phyloP scores from a whole-genome alignment of 2,797 vertebrate species.

The Schizothorax lantsangensis region DNA sequence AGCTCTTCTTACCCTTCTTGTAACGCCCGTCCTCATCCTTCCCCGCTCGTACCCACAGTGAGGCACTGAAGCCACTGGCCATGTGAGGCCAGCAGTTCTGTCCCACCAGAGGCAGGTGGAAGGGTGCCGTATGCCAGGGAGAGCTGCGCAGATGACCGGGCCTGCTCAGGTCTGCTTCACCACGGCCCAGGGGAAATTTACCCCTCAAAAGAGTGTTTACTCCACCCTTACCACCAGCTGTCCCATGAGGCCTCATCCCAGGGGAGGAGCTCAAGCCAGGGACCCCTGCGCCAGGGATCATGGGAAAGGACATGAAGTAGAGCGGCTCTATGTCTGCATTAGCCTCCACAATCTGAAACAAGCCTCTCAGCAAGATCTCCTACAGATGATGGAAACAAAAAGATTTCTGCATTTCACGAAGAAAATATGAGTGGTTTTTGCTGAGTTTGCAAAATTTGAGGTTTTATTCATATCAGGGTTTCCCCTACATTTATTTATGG shows the following conservation, averaged over 20 bases:
- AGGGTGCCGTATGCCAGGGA: constrained; percentile 90
- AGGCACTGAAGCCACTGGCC: constrained; percentile 93
- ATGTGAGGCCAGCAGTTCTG: constrained; percentile 99
- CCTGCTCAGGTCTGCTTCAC: constrained; percentile 69
- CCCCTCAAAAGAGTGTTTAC: constrained; percentile 80
- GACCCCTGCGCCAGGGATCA: constrained; percentile 68
- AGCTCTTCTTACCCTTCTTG: constrained; percentile 74
- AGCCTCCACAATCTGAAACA: constrained; percentile 88
- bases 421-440: neutral
- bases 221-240: constrained; percentile 74
- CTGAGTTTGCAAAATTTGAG: neutral
- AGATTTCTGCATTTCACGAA: neutral
- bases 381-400: constrained; percentile 63
- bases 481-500: too few species aligned
- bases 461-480: neutral
- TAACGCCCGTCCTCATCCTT: constrained; percentile 68
- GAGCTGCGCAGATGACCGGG: constrained; percentile 80
- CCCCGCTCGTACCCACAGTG: constrained; percentile 87
- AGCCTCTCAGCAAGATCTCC: constrained; percentile 89
- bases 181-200: constrained; percentile 78
- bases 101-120: constrained; percentile 91
- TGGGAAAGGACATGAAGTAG: constrained; percentile 89
- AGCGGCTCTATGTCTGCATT: constrained; percentile 85
- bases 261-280: constrained; percentile 63
- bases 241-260: constrained; percentile 74